Percentiles rank a stretch among this genome's conserved stretches.
phyloP scores from a whole-genome alignment of 2,888 invertebrate species.

The Drosophila neutralis region DNA sequence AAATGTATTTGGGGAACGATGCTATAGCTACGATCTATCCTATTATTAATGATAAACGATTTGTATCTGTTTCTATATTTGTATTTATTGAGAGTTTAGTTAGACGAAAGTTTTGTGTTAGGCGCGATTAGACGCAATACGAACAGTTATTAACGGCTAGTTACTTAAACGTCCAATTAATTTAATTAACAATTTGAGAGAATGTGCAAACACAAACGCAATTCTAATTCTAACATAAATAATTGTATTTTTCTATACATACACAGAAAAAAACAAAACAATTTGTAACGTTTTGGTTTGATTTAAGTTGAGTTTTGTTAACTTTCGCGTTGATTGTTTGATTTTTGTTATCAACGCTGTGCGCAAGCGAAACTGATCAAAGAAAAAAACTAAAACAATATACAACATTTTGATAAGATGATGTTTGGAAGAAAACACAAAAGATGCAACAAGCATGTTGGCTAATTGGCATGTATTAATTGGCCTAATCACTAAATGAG shows the following conservation, averaged over 20 bases:
- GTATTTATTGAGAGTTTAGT: constrained; percentile 78
- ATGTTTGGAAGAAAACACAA: constrained; percentile 16
- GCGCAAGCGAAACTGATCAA: constrained; percentile 62
- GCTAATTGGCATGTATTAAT: constrained; percentile 60
- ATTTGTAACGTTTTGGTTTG: constrained; percentile 45
- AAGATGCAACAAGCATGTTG: constrained; percentile 34
- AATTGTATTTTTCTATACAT: constrained; percentile 60
- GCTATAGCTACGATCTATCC: constrained; percentile 54
- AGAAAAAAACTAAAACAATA: constrained; percentile 17
- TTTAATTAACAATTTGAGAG: constrained; percentile 71
- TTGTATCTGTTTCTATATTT: constrained; percentile 73
- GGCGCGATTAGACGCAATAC: constrained; percentile 31
- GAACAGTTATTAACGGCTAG: constrained; percentile 81
- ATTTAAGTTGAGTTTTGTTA: constrained; percentile 59
- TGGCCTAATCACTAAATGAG: constrained; percentile 56
- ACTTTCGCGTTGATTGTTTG: constrained; percentile 62
- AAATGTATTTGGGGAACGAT: constrained; percentile 49
- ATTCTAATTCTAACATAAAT: constrained; percentile 36
- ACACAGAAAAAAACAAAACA: constrained; percentile 12
- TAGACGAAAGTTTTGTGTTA: constrained; percentile 67
- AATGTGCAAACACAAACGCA: constrained; percentile 18
- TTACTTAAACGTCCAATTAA: constrained; percentile 84
- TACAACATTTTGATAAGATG: constrained; percentile 38
- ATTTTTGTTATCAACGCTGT: constrained; percentile 74
- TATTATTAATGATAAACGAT: constrained; percentile 56